These are phyloP conservation scores for Drosophila tristis DNA, from an alignment of 1,140 invertebrate species.

Conservation along the genomic window DNA sequence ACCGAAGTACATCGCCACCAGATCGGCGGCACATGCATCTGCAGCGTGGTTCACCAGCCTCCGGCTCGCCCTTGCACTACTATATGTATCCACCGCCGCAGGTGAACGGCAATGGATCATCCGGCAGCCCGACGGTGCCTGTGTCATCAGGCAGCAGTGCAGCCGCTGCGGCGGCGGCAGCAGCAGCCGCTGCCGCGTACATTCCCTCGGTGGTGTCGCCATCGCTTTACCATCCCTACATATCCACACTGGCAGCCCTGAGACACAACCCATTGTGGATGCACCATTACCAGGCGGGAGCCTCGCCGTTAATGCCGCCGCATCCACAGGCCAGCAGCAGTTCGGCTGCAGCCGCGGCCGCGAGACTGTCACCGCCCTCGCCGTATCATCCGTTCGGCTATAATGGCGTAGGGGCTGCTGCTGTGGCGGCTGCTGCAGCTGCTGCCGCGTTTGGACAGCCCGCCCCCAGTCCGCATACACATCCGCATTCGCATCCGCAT, in stretches of 20 bases:
- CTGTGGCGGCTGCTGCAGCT: constrained; percentile 70
- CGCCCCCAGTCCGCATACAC: constrained; percentile 45
- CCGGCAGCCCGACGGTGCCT: constrained; percentile 37
- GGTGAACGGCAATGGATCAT: constrained; percentile 55
- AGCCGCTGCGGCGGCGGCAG: constrained; percentile 55
- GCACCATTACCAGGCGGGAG: constrained; percentile 85
- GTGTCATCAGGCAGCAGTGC: constrained; percentile 48
- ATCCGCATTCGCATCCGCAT: constrained; percentile 62
- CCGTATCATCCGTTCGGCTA: constrained; percentile 76
- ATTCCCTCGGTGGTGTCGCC: constrained; percentile 76
- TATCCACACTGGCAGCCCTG: constrained; percentile 77
- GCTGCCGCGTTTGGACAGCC: constrained; percentile 64
- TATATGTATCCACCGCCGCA: constrained; percentile 76
- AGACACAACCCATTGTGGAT: constrained; percentile 85
- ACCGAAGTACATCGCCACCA: constrained; percentile 63
- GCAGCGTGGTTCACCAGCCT: constrained; percentile 61
- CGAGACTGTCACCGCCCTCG: constrained; percentile 65
- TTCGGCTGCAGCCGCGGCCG: constrained; percentile 39
- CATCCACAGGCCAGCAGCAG: constrained; percentile 50
- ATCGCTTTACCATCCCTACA: constrained; percentile 84
- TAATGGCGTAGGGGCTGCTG: constrained; percentile 74
- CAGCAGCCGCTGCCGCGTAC: constrained; percentile 74
- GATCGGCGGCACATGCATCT: constrained; percentile 60
- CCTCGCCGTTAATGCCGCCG: constrained; percentile 57
- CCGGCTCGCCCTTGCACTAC: constrained; percentile 68